Conservation (phyloP, 2,797 vertebrate genomes). For the Micropoecilia bifurca region DNA sequence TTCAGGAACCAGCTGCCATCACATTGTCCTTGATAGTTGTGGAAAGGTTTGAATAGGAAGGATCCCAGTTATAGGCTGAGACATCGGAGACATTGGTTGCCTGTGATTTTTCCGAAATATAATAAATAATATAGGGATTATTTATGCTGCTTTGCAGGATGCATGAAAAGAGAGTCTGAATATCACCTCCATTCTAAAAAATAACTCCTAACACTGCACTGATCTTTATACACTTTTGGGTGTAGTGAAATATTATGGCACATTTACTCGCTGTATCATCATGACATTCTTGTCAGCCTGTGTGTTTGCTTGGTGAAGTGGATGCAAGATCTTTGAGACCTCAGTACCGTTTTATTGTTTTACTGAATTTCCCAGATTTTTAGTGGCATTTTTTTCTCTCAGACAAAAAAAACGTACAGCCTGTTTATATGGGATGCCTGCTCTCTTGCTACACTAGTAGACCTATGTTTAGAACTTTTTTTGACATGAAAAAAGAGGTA, state of each 20-base stretch:
- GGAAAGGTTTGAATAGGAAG: conserved; percentile 27
- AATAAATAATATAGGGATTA: background rate
- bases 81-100: background rate
- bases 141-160: background rate
- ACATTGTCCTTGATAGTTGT: conserved; percentile 45
- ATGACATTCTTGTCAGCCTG: background rate
- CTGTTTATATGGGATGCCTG: background rate
- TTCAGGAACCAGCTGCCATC: conserved; percentile 27
- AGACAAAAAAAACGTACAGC: background rate
- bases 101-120: background rate
- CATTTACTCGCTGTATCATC: background rate
- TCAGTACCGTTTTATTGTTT: background rate
- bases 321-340: background rate
- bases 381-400: background rate
- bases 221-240: background rate
- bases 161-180: background rate
- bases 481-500: background rate
- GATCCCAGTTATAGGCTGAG: background rate
- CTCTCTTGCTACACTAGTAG: background rate
- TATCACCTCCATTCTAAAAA: background rate
- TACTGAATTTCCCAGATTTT: background rate
- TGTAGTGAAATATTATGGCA: background rate
- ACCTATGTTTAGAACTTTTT: background rate
- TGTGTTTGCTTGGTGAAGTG: background rate
- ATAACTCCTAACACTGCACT: background rate